Evolutionary conservation across 2,113 vertebrate genomes (phyloP).

Genomic region (Aldabrachelys gigantea): DNA sequence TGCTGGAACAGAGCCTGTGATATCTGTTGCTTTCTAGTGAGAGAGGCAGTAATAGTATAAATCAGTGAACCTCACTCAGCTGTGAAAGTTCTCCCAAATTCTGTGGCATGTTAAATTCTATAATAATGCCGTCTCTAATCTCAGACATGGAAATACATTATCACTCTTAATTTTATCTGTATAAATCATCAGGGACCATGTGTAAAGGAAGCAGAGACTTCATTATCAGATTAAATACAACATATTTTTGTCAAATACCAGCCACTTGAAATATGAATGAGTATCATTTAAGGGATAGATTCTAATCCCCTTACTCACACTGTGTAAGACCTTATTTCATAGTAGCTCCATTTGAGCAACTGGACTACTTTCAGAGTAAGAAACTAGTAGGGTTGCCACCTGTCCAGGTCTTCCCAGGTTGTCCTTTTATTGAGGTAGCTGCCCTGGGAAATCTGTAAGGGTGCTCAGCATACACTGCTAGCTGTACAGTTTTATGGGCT

Average conservation of each 20-base stretch:
- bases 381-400: not conserved
- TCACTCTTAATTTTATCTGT: not conserved
- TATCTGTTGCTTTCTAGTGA: not conserved
- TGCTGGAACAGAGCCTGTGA: not conserved
- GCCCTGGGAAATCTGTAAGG: no score
- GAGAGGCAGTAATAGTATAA: not conserved
- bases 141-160: not conserved
- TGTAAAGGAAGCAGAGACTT: not conserved
- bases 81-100: not conserved
- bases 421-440: no score
- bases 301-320: not conserved
- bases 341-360: not conserved
- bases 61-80: not conserved
- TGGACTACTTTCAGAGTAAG: not conserved
- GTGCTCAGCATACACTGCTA: no score
- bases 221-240: not conserved
- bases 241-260: not conserved
- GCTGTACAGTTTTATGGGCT: no score
- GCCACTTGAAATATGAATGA: not conserved
- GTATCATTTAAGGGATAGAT: not conserved
- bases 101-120: not conserved
- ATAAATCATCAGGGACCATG: not conserved
- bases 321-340: not conserved
- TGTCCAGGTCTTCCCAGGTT: no score
- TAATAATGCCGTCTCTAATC: not conserved